Conservation (phyloP, 1,140 invertebrate species). For the Dendroctonus valens region DNA sequence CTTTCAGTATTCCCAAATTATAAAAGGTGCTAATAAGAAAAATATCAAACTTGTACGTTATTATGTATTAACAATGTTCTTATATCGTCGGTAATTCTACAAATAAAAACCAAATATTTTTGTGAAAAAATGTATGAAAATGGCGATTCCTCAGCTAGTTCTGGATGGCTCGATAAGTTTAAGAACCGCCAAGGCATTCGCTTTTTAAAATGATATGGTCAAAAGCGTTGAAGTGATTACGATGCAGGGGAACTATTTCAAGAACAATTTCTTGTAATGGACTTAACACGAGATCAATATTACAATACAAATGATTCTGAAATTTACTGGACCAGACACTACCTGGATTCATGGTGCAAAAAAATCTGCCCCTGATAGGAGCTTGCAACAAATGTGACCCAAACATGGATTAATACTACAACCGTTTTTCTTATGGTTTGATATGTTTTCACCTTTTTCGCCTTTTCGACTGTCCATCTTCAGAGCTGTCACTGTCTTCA, state of each 20-base stretch:
- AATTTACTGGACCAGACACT: too few species aligned
- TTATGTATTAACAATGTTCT: too few species aligned
- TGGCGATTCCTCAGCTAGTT: not conserved
- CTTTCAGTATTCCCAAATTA: not conserved
- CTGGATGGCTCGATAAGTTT: slow-evolving; percentile 1
- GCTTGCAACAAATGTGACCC: too few species aligned
- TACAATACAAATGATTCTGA: too few species aligned
- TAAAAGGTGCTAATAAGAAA: not conserved
- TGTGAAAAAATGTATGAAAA: not conserved
- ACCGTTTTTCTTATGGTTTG: too few species aligned
- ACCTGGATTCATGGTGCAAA: too few species aligned
- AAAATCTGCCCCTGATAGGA: too few species aligned
- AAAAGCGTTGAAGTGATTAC: not conserved
- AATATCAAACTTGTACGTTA: too few species aligned
- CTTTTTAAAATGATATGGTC: not conserved
- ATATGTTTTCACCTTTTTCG: slow-evolving; percentile 21
- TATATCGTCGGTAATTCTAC: not conserved
- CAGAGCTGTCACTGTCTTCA: slow-evolving; percentile 47
- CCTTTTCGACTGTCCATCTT: slow-evolving; percentile 36
- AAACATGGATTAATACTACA: too few species aligned
- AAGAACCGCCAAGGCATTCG: not conserved
- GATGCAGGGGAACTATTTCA: not conserved
- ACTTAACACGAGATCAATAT: too few species aligned
- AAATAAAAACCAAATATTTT: not conserved
- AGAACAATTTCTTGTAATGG: slow-evolving; percentile 1